Conservation (phyloP, 2,888 invertebrate species). For the Entomobrya proxima region DNA sequence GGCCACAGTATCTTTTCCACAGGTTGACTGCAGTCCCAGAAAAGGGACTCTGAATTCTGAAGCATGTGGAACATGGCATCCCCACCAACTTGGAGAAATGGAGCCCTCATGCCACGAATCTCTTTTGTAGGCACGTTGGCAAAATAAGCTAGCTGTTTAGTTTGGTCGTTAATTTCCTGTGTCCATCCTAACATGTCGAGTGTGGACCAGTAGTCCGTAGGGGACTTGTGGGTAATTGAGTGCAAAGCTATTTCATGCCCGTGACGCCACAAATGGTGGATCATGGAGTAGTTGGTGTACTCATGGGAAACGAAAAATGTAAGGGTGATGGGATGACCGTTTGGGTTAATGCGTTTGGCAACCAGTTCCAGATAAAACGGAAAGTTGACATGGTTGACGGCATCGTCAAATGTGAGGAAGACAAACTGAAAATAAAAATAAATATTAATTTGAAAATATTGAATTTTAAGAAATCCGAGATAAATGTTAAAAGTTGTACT, state of each 20-base stretch:
- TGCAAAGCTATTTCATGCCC: slow-evolving; percentile 85
- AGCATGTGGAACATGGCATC: slow-evolving; percentile 82
- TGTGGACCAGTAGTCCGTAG: slow-evolving; percentile 66
- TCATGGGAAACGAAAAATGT: slow-evolving; percentile 87
- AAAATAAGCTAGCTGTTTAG: slow-evolving; percentile 79
- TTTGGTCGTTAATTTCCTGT: slow-evolving; percentile 82
- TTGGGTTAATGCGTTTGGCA: slow-evolving; percentile 77
- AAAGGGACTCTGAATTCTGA: slow-evolving; percentile 75
- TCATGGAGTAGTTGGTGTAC: slow-evolving; percentile 83
- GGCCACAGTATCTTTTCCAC: slow-evolving; percentile 79
- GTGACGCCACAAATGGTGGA: slow-evolving; percentile 81
- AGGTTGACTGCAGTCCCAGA: not conserved
- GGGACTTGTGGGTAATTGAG: slow-evolving; percentile 79
- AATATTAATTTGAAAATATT: slow-evolving; percentile 77
- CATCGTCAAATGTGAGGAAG: not conserved
- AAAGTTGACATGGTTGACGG: not conserved
- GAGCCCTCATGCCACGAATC: slow-evolving; percentile 79
- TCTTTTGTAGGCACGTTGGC: slow-evolving; percentile 79
- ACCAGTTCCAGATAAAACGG: slow-evolving; percentile 81
- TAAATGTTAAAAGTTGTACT: no score
- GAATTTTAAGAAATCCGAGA: not conserved
- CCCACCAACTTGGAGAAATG: slow-evolving; percentile 81
- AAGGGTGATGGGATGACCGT: slow-evolving; percentile 80
- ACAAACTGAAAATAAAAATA: not conserved
- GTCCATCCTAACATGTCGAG: slow-evolving; percentile 72